Evolutionary conservation across 2,797 vertebrate species (phyloP), one percentile per base, ranked within the genome.

Genomic region (Iguana delicatissima): DNA sequence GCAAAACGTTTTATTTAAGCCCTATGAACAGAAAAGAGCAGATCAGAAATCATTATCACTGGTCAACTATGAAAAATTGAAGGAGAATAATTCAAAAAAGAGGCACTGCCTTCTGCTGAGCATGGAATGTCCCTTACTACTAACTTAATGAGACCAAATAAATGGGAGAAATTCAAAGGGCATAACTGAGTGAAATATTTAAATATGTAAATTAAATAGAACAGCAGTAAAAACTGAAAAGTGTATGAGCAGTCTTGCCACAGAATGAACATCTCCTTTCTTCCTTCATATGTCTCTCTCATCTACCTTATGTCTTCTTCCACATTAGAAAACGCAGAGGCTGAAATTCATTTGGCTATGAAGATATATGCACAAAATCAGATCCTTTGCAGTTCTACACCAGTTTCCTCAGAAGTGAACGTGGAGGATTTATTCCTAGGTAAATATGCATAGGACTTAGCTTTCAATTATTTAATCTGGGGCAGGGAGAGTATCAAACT

Each of bases 141-240:
- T 77, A 81, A 90, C 73, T 91, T 91, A 94, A 94, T 42, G 3
- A 90, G 89, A 90, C 89, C 77, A 89, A 87, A 89, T 96, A 94
- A 96, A 91, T 82, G 93, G 91, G 92, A 93, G 90, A 79, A 92
- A 94, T 95, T 94, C 93, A 94, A 93, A 95, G 89, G 93, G 93
- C 84, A 93, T 87, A 94, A 92, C 91, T 85, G 85, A 94, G 86
- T 94, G 95, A 92, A 92, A 95, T 85, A 52, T 67, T 82, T 94
- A 95, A 96, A 95, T 94, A 82, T 90, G 89, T 93, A 94, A 96
- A 96, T 95, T 95, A 95, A 95, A 95, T 95, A 93, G 93, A 92
- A 93, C 92, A 95, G 95, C 92, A 89, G 93, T 93, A 93, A 95
- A 94, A 94, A 92, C 86, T 92, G 89, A 79, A 89, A 95, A 94